A percentile compares a stretch with the other conserved stretches of the same genome.
phyloP scores from a whole-genome alignment of 2,113 vertebrate genomes.

The Heterocephalus glaber region DNA sequence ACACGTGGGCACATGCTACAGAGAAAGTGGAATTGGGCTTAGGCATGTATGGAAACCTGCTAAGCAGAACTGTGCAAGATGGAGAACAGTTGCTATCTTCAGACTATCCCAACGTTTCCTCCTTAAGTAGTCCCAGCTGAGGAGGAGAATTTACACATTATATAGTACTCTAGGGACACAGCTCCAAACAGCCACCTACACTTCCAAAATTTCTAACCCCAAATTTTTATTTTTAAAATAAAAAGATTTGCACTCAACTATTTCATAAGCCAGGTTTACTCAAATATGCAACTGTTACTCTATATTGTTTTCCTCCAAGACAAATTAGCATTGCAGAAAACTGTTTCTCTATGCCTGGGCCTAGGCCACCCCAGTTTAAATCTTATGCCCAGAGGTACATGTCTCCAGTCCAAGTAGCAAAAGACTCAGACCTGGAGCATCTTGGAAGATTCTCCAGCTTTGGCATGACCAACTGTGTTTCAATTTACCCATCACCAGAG shows the following conservation, averaged over 20 bases:
- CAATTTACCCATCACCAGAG: background rate
- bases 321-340: background rate
- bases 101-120: background rate
- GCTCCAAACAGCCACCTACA: background rate
- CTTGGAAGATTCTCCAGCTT: background rate
- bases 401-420: background rate
- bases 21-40: background rate
- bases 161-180: background rate
- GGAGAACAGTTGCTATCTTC: rapidly evolving
- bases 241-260: background rate
- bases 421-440: background rate
- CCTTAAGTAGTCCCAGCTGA: background rate
- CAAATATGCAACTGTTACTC: background rate
- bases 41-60: background rate
- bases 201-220: background rate
- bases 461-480: background rate
- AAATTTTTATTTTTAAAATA: background rate
- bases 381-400: background rate
- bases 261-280: background rate
- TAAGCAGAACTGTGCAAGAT: rapidly evolving
- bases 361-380: no score
- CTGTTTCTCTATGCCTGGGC: background rate
- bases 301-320: background rate
- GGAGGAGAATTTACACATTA: rapidly evolving
- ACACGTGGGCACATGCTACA: background rate